Percentiles rank a stretch among this genome's conserved stretches.
These are phyloP conservation scores for Peromyscus nudipes DNA, from an alignment of 2,797 vertebrate genomes.

Conservation along the genomic window DNA sequence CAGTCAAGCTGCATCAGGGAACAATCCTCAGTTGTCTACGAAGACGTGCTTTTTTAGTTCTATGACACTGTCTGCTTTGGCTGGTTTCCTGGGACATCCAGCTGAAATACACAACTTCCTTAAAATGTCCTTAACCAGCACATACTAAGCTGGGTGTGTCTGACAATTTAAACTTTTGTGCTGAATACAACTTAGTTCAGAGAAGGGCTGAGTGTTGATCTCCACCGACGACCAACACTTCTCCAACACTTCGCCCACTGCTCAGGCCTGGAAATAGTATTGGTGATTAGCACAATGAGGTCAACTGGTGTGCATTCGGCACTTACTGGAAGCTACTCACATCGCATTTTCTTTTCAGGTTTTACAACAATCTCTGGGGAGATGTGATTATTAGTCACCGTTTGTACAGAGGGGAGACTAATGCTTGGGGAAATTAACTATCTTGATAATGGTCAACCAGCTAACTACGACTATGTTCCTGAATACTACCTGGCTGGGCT, in stretches of 20 bases:
- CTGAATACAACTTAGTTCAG: slow-evolving; percentile 24
- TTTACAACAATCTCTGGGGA: neutral
- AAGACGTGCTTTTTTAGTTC: slow-evolving; percentile 46
- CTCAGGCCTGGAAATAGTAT: neutral
- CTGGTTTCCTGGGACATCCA: slow-evolving; percentile 21
- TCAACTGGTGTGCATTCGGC: neutral
- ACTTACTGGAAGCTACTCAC: neutral
- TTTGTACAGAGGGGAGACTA: neutral
- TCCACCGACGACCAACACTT: neutral
- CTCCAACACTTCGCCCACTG: neutral
- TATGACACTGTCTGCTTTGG: slow-evolving; percentile 35
- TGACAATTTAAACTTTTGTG: neutral
- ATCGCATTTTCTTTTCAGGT: neutral
- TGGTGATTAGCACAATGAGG: neutral
- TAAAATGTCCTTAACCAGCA: slow-evolving; percentile 42
- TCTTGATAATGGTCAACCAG: neutral
- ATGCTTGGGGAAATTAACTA: neutral
- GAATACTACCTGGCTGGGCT: neutral
- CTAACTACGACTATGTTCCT: neutral
- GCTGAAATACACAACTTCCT: neutral
- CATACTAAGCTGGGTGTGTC: neutral
- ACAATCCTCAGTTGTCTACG: slow-evolving; percentile 48
- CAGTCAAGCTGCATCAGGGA: slow-evolving; percentile 13
- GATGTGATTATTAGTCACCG: neutral
- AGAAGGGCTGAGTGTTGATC: neutral